These are phyloP conservation scores for Dendrocincla fuliginosa DNA, from an alignment of 2,797 vertebrate genomes.

Conservation along the genomic window DNA sequence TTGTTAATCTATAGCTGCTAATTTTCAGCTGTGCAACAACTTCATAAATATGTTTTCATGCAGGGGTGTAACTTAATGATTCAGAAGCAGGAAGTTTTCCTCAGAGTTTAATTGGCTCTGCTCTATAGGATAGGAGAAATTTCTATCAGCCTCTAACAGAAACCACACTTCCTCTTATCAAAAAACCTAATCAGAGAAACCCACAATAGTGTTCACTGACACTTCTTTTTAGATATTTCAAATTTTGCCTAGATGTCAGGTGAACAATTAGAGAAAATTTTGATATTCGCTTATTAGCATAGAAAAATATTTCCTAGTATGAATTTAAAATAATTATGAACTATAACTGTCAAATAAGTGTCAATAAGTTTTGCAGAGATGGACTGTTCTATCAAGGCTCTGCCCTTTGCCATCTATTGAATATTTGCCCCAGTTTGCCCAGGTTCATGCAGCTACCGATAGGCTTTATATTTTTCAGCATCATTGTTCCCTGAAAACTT, in stretches of 20 bases:
- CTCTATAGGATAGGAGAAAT: too few species aligned
- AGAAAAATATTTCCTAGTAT: not conserved
- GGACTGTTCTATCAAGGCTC: not conserved
- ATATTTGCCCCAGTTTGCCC: not conserved
- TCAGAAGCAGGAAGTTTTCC: too few species aligned
- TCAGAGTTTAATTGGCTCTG: too few species aligned
- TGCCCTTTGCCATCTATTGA: not conserved
- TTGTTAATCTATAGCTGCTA: too few species aligned
- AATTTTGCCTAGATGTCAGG: not conserved
- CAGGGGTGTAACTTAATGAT: too few species aligned
- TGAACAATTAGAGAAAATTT: not conserved
- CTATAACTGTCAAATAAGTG: not conserved
- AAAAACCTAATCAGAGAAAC: too few species aligned
- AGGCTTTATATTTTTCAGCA: not conserved
- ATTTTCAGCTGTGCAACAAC: too few species aligned
- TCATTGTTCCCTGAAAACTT: not conserved
- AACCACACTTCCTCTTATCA: too few species aligned
- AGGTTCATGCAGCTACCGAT: not conserved
- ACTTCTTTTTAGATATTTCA: not conserved
- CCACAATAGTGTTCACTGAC: not conserved
- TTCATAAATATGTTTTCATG: too few species aligned
- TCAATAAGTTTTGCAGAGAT: not conserved
- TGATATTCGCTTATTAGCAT: not conserved
- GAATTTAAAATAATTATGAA: not conserved
- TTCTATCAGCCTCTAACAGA: too few species aligned